Evolutionary conservation across 2,888 invertebrate genomes (phyloP), one percentile per base, ranked within the genome.

Genomic region (Bombyx huttoni): DNA sequence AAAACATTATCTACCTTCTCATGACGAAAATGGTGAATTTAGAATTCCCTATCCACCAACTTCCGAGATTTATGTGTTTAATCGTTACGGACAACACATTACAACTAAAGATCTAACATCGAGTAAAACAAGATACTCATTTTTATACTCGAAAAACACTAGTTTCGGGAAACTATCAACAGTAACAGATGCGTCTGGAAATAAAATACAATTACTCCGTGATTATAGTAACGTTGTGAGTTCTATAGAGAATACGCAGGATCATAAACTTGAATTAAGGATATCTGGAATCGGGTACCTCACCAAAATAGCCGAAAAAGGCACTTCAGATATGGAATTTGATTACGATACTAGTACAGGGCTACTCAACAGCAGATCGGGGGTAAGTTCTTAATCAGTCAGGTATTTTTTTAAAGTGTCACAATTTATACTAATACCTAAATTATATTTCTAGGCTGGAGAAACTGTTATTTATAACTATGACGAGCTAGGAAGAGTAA

Each of bases 131-230:
- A 91, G 97, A 74, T 98, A 98, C 80, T 96, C 97, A 49, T 99
- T 99, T 89, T 90, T 98, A 33, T 99, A 99, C 89, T 98, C 97
- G 49, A 98, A 98, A 72, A 98, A 97, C 74, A 97, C 97, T 8
- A 97, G 96, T 73, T 98, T 97, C 66, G 98, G 98, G 0, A 96
- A 96, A 71, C 86, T 99, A 52, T 96, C 96, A 0, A 96, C 96
- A 0, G 97, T 99, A 2, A 97, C 96, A 1, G 98, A 98, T 80
- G 95, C 96, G 54, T 96, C 97, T 5, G 97, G 97, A 59, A 94
- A 97, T 73, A 96, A 96, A 86, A 94, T 99, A 65, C 94, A 96
- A 70, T 94, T 98, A 73, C 85, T 96, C 51, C 90, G 98, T 60
- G 98, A 98, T 80, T 98, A 97, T 75, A 96, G 95, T 73, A 95